Percentiles rank a stretch among this genome's conserved stretches.
phyloP scores from a whole-genome alignment of 2,888 invertebrate genomes.

The Drosophila testacea region DNA sequence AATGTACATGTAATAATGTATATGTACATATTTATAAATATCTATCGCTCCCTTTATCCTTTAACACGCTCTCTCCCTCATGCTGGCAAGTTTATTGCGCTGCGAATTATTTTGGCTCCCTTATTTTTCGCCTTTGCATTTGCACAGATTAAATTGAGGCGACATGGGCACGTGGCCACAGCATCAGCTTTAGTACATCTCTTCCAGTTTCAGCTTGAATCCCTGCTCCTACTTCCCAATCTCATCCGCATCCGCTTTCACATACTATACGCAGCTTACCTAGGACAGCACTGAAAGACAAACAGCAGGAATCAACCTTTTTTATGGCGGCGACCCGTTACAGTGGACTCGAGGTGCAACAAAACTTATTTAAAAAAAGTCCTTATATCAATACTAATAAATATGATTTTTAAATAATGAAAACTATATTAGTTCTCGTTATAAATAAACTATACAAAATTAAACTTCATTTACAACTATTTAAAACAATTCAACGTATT shows the following conservation, averaged over 20 bases:
- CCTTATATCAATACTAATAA: not conserved
- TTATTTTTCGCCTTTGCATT: slow-evolving; percentile 49
- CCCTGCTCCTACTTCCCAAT: slow-evolving; percentile 8
- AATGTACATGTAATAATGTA: not conserved
- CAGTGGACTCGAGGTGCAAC: slow-evolving; percentile 12
- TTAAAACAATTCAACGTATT: too few species aligned
- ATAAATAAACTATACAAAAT: too few species aligned
- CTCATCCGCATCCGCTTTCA: slow-evolving; percentile 26
- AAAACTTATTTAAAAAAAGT: not conserved
- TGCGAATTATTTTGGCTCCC: slow-evolving; percentile 64
- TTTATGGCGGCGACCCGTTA: slow-evolving; percentile 28
- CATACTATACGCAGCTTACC: slow-evolving; percentile 35
- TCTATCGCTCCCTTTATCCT: slow-evolving; percentile 4
- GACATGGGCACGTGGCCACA: slow-evolving; percentile 43
- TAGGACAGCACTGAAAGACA: slow-evolving; percentile 46
- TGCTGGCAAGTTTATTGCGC: slow-evolving; percentile 49
- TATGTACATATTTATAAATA: slow-evolving; percentile 9
- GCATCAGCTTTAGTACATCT: not conserved
- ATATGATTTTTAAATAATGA: too few species aligned
- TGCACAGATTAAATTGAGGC: slow-evolving; percentile 68
- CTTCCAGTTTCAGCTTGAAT: slow-evolving; percentile 1
- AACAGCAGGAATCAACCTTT: slow-evolving; percentile 46
- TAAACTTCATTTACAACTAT: too few species aligned
- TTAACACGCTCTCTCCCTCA: not conserved
- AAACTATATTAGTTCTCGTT: too few species aligned